Percentiles rank a stretch among this genome's conserved stretches.
Conservation (phyloP, 1,140 invertebrate species). For the Drosophila sp. region DNA sequence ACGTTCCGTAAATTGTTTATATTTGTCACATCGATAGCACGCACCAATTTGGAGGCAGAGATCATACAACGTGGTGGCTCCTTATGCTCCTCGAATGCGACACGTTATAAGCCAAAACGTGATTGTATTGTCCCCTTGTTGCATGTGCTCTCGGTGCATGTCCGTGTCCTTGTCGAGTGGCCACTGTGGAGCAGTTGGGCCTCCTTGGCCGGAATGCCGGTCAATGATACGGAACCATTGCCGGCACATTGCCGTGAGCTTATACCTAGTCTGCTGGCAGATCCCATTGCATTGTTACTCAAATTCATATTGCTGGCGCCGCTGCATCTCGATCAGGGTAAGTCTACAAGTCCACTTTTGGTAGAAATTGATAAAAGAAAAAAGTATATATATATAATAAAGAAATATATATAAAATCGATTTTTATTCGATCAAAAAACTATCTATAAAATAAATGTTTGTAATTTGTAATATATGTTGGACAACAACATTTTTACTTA, state of each 20-base stretch:
- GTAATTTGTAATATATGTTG: no score
- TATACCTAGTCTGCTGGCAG: constrained; percentile 88
- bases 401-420: no score
- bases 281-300: constrained; percentile 93
- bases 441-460: no score
- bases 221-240: constrained; percentile 69
- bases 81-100: constrained; percentile 86
- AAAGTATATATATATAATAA: background rate
- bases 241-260: constrained; percentile 79
- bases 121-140: constrained; percentile 96
- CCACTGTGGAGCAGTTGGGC: constrained; percentile 88
- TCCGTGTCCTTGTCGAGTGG: constrained; percentile 89
- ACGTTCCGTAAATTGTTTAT: constrained; percentile 92
- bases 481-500: no score
- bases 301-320: constrained; percentile 95
- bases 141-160: constrained; percentile 94
- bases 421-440: no score
- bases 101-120: constrained; percentile 91
- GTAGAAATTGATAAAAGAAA: background rate
- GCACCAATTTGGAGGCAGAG: constrained; percentile 97
- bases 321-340: constrained; percentile 93
- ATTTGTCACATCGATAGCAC: constrained; percentile 95
- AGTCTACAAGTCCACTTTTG: constrained; percentile 56
- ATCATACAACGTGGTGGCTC: constrained; percentile 94
- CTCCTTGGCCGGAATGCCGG: constrained; percentile 86